Evolutionary conservation across 2,888 invertebrate genomes (phyloP), one percentile per base, ranked within the genome.

Genomic region (Chrysomela aeneicollis): DNA sequence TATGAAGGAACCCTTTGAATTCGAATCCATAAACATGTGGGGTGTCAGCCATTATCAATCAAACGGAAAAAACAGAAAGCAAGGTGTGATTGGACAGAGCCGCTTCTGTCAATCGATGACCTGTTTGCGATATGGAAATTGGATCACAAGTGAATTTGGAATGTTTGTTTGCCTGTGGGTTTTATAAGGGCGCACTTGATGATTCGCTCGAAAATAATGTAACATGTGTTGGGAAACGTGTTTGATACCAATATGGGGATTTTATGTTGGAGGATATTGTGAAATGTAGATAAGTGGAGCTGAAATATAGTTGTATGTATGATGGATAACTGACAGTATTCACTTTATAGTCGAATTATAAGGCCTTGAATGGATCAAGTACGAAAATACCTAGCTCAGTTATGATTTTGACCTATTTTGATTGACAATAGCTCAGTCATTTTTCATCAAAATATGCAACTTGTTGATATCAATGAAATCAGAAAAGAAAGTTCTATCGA

Each of bases 31-130:
- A n/a, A 57, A 57, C 47, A 57, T 26, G 26, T 26, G 46, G 57
- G 57, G 57, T 26, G 46, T 42, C 46, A 57, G 26, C 46, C 18
- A 57, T 42, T 57, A 57, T 57, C 47, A n/a, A 57, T 57, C 47
- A n/a, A 61, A 54, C 61, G 61, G 61, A 61, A 47, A 61, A 54
- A 54, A 54, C 19, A 21, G 22, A 37, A 55, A 46, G 61, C 61
- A 61, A 61, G 61, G 61, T 61, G 61, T 61, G 61, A 53, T 54
- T 61, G 47, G n/a, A 57, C 57, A 57, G 46, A 57, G 57, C 46
- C 10, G 46, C 22, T 57, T 17, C 46, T 57, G 57, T 57, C 42
- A 42, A 15, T 15, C 15, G n/a, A 15, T 15, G 42, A 42, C 42
- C 42, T 42, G 42, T 42, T 42, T 42, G 26, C 26, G 26, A 5